phyloP scores from a whole-genome alignment of 2,113 vertebrate genomes.

The Vicugna pacos region DNA sequence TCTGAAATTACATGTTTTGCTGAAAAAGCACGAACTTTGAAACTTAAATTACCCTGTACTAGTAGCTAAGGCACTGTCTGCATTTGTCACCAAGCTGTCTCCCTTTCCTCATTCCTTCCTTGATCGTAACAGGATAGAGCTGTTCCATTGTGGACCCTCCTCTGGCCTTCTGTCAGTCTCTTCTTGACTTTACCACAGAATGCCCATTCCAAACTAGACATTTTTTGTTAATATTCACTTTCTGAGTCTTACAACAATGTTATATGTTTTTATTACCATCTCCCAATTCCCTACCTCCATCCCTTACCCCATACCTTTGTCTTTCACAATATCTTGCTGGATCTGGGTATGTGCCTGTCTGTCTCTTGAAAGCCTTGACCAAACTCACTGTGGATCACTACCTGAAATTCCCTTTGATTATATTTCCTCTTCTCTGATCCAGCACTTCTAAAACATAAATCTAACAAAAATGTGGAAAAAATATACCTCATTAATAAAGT shows the following conservation, averaged over 20 bases:
- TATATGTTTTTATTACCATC: conserved; percentile 25
- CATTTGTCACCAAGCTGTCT: conserved; percentile 41
- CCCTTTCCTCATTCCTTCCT: conserved; percentile 30
- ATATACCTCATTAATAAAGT: not conserved
- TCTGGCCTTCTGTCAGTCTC: not conserved
- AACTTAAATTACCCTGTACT: conserved; percentile 31
- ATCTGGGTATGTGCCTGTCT: not conserved
- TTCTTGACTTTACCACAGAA: conserved; percentile 42
- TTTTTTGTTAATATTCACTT: conserved; percentile 13
- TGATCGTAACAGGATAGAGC: not conserved
- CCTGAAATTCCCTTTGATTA: conserved; percentile 1
- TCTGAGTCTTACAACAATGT: conserved; percentile 35
- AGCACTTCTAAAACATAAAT: conserved; percentile 20
- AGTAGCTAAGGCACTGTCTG: not conserved
- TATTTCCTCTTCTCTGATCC: conserved; percentile 11
- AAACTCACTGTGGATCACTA: not conserved
- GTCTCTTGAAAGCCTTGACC: not conserved
- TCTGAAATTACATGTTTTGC: conserved; percentile 55
- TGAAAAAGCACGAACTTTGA: conserved; percentile 55
- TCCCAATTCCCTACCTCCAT: not conserved
- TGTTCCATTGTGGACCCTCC: not conserved
- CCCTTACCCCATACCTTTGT: conserved; percentile 31
- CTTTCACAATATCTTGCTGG: conserved; percentile 25
- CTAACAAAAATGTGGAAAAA: conserved; percentile 24
- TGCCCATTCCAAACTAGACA: conserved; percentile 28